Evolutionary conservation across 2,888 invertebrate genomes (phyloP).

Genomic region (Euproctis similis): DNA sequence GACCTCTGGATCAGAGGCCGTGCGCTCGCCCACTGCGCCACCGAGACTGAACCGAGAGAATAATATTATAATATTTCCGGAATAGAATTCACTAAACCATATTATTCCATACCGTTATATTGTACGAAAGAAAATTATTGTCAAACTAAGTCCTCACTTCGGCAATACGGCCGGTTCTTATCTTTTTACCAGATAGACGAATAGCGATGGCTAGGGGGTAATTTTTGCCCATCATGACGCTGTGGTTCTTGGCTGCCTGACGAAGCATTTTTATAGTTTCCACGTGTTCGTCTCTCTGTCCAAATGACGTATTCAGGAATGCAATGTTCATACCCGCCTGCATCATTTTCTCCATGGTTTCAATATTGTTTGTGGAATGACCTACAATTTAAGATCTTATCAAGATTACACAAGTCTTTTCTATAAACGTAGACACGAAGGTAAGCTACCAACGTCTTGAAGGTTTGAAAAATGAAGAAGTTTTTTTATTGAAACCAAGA

Average conservation of each 20-base stretch:
- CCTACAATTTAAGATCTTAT: no score
- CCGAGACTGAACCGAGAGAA: no score
- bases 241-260: slow-evolving; percentile 71
- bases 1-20: no score
- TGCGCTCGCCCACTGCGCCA: no score
- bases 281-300: slow-evolving; percentile 50
- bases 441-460: no score
- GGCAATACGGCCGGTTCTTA: slow-evolving; percentile 87
- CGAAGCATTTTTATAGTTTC: slow-evolving; percentile 48
- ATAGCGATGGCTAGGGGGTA: slow-evolving; percentile 88
- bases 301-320: slow-evolving; percentile 57
- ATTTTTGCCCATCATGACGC: slow-evolving; percentile 74
- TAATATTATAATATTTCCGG: no score
- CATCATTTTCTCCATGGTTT: slow-evolving; percentile 64
- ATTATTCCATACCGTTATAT: no score
- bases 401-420: no score
- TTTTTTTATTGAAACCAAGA: no score
- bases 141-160: slow-evolving; percentile 70
- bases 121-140: not conserved
- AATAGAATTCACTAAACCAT: no score
- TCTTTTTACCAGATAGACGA: slow-evolving; percentile 91
- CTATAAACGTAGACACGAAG: no score
- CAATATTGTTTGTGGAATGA: slow-evolving; percentile 43
- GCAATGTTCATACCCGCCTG: slow-evolving; percentile 72
- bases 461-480: no score